Conservation (phyloP, 2,888 invertebrate genomes). For the Aleiodes testaceus region DNA sequence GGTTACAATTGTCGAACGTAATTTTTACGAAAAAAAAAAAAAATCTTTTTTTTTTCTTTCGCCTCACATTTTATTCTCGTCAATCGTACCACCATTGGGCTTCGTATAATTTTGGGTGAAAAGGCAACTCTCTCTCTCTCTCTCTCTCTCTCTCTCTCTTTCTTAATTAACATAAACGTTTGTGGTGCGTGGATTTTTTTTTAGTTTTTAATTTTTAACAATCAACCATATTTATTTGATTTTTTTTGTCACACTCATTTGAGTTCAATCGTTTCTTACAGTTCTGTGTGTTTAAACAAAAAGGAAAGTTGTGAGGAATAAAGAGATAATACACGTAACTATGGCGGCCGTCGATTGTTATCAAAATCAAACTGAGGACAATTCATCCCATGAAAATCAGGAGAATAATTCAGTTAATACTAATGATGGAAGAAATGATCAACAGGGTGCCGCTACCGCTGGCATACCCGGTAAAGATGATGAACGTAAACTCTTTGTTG, state of each 20-base stretch:
- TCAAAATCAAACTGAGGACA: slow-evolving; percentile 62
- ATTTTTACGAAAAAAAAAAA: background rate
- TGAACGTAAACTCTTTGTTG: slow-evolving; percentile 79
- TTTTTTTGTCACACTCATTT: slow-evolving; percentile 18
- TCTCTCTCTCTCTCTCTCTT: slow-evolving; percentile 9
- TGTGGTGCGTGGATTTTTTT: slow-evolving; percentile 20
- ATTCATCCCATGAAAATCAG: slow-evolving; percentile 11
- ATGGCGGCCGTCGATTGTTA: slow-evolving; percentile 70
- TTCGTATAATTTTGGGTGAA: slow-evolving; percentile 29
- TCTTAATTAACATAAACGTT: background rate
- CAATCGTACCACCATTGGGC: slow-evolving; percentile 22
- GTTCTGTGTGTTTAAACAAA: slow-evolving; percentile 47
- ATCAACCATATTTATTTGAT: slow-evolving; percentile 14
- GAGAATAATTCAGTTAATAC: slow-evolving; percentile 37
- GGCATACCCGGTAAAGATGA: slow-evolving; percentile 73
- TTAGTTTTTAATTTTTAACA: too few species aligned
- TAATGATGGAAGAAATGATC: slow-evolving; percentile 51
- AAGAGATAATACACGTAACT: slow-evolving; percentile 41
- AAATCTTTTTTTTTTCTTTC: background rate
- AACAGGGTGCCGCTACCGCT: slow-evolving; percentile 64
- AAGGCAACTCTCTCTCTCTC: slow-evolving; percentile 29
- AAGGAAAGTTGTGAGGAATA: slow-evolving; percentile 29
- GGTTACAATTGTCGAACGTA: background rate
- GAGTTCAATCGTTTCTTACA: background rate
- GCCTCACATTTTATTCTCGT: background rate